These are phyloP conservation scores for Caenorhabditis sp. DNA, from an alignment of 2,888 invertebrate species.

Conservation along the genomic window DNA sequence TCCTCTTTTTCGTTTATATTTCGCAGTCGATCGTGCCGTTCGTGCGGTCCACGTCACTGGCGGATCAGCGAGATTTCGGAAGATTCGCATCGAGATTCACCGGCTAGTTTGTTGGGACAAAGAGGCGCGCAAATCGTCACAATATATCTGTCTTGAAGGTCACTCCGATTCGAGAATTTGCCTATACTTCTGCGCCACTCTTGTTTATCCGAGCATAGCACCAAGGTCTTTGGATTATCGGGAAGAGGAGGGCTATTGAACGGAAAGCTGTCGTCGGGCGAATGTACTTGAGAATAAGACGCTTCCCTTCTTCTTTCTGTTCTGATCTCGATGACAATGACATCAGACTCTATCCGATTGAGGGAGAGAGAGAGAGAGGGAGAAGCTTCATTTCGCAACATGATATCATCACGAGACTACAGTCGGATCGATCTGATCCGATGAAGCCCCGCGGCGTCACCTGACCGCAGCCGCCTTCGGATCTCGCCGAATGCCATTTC, in stretches of 20 bases:
- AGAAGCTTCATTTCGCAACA: slow-evolving; percentile 9
- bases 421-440: too few species aligned
- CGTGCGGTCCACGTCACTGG: slow-evolving; percentile 9
- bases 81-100: slow-evolving; percentile 13
- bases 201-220: slow-evolving; percentile 49
- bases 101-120: slow-evolving; percentile 15
- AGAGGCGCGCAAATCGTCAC: slow-evolving; percentile 47
- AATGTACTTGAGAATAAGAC: not conserved
- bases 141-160: slow-evolving; percentile 53
- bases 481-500: slow-evolving; percentile 5
- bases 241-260: slow-evolving; percentile 11
- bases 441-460: too few species aligned
- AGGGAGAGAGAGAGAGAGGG: too few species aligned
- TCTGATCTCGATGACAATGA: slow-evolving; percentile 4
- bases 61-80: slow-evolving; percentile 12
- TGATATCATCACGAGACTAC: slow-evolving; percentile 11
- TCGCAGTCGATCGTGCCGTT: slow-evolving; percentile 6
- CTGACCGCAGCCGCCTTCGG: too few species aligned
- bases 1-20: not conserved
- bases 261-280: not conserved
- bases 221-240: slow-evolving; percentile 42
- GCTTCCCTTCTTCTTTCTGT: not conserved
- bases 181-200: slow-evolving; percentile 33
- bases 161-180: slow-evolving; percentile 45
- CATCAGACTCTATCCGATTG: too few species aligned